A percentile compares a stretch with the other conserved stretches of the same genome.
These are phyloP conservation scores for Phycodurus eques DNA, from an alignment of 2,113 vertebrate species.

Conservation along the genomic window DNA sequence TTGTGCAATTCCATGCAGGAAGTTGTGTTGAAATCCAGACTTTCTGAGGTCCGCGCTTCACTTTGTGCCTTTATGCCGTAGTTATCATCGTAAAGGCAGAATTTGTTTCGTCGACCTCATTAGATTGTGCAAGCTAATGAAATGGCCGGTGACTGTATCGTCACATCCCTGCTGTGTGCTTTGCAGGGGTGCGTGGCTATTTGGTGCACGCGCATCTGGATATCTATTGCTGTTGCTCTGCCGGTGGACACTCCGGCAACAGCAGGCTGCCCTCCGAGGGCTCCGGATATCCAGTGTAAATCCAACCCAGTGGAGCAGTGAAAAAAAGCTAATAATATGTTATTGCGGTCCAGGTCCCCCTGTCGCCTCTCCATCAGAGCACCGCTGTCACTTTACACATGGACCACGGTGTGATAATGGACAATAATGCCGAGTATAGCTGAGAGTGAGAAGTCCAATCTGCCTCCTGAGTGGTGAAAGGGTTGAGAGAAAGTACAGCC, in stretches of 20 bases:
- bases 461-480: slow-evolving; percentile 68
- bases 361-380: slow-evolving; percentile 73
- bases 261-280: slow-evolving; percentile 71
- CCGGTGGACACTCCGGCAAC: slow-evolving; percentile 60
- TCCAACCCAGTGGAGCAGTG: slow-evolving; percentile 73
- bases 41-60: background rate
- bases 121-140: background rate
- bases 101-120: background rate
- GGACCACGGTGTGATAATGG: slow-evolving; percentile 73
- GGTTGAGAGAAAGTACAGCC: slow-evolving; percentile 48
- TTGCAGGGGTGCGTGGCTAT: slow-evolving; percentile 32
- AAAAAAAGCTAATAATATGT: slow-evolving; percentile 80
- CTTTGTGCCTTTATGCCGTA: background rate
- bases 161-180: slow-evolving; percentile 12
- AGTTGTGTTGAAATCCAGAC: background rate
- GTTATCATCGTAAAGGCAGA: background rate
- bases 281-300: slow-evolving; percentile 78
- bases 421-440: slow-evolving; percentile 74
- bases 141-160: background rate
- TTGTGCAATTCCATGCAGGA: background rate
- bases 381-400: slow-evolving; percentile 72
- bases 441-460: slow-evolving; percentile 72
- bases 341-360: slow-evolving; percentile 75
- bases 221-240: slow-evolving; percentile 52
- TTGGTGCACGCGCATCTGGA: slow-evolving; percentile 41